Base-by-base conservation (phyloP, 2,797 vertebrate genomes). In the Nannoperca obscura region DNA sequence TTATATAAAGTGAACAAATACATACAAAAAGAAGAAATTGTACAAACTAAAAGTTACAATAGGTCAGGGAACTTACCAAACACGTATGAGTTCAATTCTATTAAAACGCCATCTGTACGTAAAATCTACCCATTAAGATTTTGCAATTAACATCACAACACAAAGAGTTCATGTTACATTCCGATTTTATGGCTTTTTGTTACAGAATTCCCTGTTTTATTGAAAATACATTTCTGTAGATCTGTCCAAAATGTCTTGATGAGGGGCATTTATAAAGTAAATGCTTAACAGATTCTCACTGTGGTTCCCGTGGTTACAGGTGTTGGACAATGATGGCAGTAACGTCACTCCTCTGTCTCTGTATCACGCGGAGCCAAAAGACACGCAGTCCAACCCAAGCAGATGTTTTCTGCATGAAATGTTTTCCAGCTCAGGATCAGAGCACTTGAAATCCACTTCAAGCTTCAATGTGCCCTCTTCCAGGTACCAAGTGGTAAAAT, bases 341-440 rank as follows among this genome's bases (percentile, higher is more conserved):
- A 94, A 97, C 5, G 96, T 97, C 67, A 96, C 97, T 5, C 97
- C 97, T 20, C 91, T 3, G 10, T 88, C 95, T 0, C 94, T 98
- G 59, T 93, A 90, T 87, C 91, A 46, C 1, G 67, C 91, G 19
- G 95, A 95, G n/a, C 80, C 91, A 34, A 80, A 66, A 0, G 2
- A 63, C n/a, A 12, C 44, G 7, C 79, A 40, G 2, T 4, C 58
- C 54, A 95, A 86, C 85, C 88, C 90, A 82, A 92, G 44, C 74
- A 95, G 94, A 84, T 59, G 94, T 19, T 90, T 95, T 22, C 74
- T 91, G 9, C 92, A 91, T 3, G 94, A 95, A 13, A 59, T 82
- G 47, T 93, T 86, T 13, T 71, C 55, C 44, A 57, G 67, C 20
- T 78, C 84, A 10, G 72, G 71, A 34, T 86, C 95, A 20, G 95